A percentile compares a stretch with the other conserved stretches of the same genome.
phyloP scores from a whole-genome alignment of 2,797 vertebrate species.

The Triplophysa yarkandensis region DNA sequence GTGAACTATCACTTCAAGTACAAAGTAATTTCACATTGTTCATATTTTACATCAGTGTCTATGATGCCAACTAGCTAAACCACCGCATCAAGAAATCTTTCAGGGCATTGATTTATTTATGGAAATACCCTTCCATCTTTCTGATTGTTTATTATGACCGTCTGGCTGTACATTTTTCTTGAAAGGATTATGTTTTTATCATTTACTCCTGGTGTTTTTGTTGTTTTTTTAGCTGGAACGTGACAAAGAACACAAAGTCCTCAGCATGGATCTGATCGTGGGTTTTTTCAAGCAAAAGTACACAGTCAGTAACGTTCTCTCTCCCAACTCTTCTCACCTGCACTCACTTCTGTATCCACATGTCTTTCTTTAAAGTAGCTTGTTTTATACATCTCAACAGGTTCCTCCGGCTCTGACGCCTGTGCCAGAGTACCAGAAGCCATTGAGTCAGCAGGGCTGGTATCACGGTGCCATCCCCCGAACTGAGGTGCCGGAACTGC shows the following conservation, averaged over 20 bases:
- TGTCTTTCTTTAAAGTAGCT: constrained; percentile 44
- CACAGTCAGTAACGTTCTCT: constrained; percentile 73
- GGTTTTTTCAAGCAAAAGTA: constrained; percentile 85
- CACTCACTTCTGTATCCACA: not conserved
- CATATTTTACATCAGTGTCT: no score
- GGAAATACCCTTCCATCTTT: not conserved
- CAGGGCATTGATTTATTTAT: no score
- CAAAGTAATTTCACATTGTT: no score
- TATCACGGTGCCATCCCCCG: constrained; percentile 93
- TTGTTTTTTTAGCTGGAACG: constrained; percentile 68
- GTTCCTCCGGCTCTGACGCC: constrained; percentile 71
- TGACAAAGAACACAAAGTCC: constrained; percentile 69
- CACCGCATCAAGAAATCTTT: no score
- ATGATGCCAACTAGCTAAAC: no score
- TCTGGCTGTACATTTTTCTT: not conserved
- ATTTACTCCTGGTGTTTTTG: not conserved
- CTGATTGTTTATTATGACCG: not conserved
- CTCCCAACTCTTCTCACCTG: not conserved
- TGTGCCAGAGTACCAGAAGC: constrained; percentile 82
- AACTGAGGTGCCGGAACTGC: constrained; percentile 84
- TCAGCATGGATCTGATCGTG: constrained; percentile 78
- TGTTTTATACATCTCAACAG: constrained; percentile 67
- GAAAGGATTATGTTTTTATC: not conserved
- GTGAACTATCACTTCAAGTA: no score
- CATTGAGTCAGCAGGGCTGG: constrained; percentile 89